These are phyloP conservation scores for Tenthredo mesomela DNA, from an alignment of 2,888 invertebrate genomes.

Conservation along the genomic window DNA sequence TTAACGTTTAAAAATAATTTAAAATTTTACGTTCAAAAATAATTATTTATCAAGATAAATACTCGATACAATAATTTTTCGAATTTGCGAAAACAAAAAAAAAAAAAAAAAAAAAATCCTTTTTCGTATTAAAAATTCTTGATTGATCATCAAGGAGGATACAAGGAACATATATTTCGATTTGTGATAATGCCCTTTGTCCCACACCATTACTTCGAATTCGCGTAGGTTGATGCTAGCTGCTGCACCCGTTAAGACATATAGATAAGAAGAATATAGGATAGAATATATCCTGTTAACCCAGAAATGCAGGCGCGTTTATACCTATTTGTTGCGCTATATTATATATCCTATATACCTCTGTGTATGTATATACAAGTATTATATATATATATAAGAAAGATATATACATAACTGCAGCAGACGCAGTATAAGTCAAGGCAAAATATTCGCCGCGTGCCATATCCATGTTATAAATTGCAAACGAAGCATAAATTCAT, in stretches of 20 bases:
- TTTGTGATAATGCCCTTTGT: background rate
- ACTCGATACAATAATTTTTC: too few relatives aligned
- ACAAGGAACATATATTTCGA: background rate
- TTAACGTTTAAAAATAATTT: background rate
- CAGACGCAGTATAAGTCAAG: slow-evolving; percentile 8
- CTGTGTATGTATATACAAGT: background rate
- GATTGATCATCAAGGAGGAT: background rate
- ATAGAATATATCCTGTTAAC: slow-evolving; percentile 30
- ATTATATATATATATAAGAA: background rate
- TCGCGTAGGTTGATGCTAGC: slow-evolving; percentile 7
- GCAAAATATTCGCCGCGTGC: slow-evolving; percentile 4
- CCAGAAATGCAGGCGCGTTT: slow-evolving; percentile 16
- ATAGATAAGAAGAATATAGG: slow-evolving; percentile 20
- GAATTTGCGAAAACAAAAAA: too few relatives aligned
- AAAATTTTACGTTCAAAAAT: background rate
- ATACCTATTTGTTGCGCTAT: background rate
- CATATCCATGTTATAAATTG: slow-evolving; percentile 24
- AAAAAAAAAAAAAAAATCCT: too few relatives aligned
- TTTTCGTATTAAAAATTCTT: too few relatives aligned
- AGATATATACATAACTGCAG: background rate
- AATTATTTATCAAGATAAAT: too few relatives aligned
- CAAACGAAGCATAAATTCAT: slow-evolving; percentile 22
- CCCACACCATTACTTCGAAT: background rate
- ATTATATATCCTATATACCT: background rate
- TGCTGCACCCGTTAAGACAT: background rate